Conservation (phyloP, 1,140 invertebrate genomes). For the Micrasema longulum region DNA sequence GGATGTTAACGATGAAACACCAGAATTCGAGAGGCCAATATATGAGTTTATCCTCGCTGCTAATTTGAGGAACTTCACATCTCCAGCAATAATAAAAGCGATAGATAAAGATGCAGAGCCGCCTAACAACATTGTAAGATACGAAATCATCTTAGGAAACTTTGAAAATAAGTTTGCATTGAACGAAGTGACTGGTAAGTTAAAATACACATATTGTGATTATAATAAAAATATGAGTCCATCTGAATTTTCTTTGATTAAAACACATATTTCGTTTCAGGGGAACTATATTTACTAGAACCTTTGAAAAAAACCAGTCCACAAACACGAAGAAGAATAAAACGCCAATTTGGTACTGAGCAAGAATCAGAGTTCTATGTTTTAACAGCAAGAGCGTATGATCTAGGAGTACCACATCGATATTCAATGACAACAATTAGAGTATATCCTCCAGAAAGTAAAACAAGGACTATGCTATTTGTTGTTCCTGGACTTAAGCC, state of each 20-base stretch:
- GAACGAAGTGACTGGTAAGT: constrained; percentile 80
- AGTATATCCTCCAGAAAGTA: constrained; percentile 75
- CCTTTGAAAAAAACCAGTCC: constrained; percentile 65
- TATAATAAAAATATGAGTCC: neutral
- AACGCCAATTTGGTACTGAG: constrained; percentile 61
- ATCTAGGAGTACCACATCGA: constrained; percentile 81
- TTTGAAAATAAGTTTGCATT: constrained; percentile 84
- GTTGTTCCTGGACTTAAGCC: constrained; percentile 80
- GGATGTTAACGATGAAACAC: constrained; percentile 90
- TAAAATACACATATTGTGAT: constrained; percentile 49
- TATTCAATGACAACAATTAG: constrained; percentile 75
- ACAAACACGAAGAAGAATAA: constrained; percentile 62
- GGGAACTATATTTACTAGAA: constrained; percentile 67
- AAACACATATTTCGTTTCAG: constrained; percentile 54
- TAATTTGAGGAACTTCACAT: constrained; percentile 79
- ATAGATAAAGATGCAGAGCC: constrained; percentile 83
- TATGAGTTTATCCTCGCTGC: constrained; percentile 86
- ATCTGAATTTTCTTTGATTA: constrained; percentile 1
- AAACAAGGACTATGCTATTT: constrained; percentile 80
- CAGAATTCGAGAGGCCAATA: constrained; percentile 81
- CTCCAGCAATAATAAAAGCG: constrained; percentile 80
- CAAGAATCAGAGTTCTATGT: constrained; percentile 71
- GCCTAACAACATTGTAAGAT: constrained; percentile 88
- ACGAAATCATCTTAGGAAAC: constrained; percentile 85
- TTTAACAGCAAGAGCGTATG: constrained; percentile 80